A percentile compares a stretch with the other conserved stretches of the same genome.
phyloP scores from a whole-genome alignment of 1,140 invertebrate genomes.

The Mylabris phalerata region DNA sequence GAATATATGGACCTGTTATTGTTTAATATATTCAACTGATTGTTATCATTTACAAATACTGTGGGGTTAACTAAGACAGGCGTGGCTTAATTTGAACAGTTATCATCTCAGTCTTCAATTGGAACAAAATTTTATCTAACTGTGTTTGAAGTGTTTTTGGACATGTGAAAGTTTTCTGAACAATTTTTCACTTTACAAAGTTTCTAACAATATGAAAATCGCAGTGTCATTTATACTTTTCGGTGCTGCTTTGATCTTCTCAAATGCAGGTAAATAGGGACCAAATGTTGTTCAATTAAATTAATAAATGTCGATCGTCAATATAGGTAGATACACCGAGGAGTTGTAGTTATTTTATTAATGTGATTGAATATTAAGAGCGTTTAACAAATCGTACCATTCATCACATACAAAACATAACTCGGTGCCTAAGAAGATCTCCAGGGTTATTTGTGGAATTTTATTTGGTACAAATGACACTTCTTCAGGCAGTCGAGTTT shows the following conservation, averaged over 20 bases:
- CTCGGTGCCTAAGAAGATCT: conserved; percentile 3
- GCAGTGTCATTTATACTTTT: conserved; percentile 4
- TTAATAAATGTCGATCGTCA: too few species aligned
- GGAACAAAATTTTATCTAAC: neutral
- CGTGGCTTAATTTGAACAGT: conserved; percentile 12
- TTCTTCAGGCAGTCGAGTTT: conserved; percentile 4
- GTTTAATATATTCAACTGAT: too few species aligned
- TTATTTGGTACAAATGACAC: conserved; percentile 14
- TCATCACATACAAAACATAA: neutral
- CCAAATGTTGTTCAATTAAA: neutral
- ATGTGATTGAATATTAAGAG: too few species aligned
- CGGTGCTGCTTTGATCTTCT: conserved; percentile 4
- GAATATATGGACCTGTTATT: too few species aligned
- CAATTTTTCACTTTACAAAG: neutral
- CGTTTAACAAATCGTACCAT: conserved; percentile 2
- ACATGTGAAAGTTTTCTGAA: conserved; percentile 6
- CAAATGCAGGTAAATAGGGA: conserved; percentile 8
- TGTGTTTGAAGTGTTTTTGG: conserved; percentile 3
- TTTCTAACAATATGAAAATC: conserved; percentile 2
- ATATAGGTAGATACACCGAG: too few species aligned
- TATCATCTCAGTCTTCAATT: neutral
- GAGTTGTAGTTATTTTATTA: too few species aligned
- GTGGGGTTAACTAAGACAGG: conserved; percentile 7
- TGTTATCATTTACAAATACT: neutral
- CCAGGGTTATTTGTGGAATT: conserved; percentile 11